These are phyloP conservation scores for Dasypus novemcinctus DNA, from an alignment of 2,113 vertebrate genomes.

Conservation along the genomic window DNA sequence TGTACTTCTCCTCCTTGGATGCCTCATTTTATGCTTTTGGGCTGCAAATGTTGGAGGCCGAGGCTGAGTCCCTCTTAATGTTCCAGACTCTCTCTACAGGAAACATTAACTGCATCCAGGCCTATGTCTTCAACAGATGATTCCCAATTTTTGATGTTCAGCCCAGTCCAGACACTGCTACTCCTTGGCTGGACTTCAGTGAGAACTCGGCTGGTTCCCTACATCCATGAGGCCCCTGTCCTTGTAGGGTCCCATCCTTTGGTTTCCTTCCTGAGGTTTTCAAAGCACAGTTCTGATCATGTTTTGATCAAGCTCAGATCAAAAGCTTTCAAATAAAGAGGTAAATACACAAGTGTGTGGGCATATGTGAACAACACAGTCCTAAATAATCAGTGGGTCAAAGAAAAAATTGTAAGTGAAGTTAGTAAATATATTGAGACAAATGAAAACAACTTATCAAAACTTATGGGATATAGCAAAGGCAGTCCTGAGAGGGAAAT, in stretches of 20 bases:
- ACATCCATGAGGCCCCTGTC: neutral
- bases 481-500: too few relatives aligned
- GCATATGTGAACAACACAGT: too few relatives aligned
- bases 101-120: neutral
- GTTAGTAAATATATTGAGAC: too few relatives aligned
- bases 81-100: neutral
- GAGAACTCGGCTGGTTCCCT: neutral
- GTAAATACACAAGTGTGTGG: too few relatives aligned
- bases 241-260: neutral
- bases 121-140: neutral
- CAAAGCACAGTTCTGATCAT: neutral
- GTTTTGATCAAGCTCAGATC: too few relatives aligned
- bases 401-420: too few relatives aligned
- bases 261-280: neutral
- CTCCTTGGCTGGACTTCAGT: neutral
- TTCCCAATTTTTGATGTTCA: neutral
- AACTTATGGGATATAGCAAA: too few relatives aligned
- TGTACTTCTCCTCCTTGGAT: neutral
- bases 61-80: neutral
- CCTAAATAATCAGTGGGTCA: too few relatives aligned
- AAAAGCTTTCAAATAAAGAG: neutral
- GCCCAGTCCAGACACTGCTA: neutral
- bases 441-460: too few relatives aligned
- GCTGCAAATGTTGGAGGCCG: neutral
- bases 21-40: neutral